These are phyloP conservation scores for Penaeus monodon DNA, from an alignment of 2,888 invertebrate species.

Conservation along the genomic window DNA sequence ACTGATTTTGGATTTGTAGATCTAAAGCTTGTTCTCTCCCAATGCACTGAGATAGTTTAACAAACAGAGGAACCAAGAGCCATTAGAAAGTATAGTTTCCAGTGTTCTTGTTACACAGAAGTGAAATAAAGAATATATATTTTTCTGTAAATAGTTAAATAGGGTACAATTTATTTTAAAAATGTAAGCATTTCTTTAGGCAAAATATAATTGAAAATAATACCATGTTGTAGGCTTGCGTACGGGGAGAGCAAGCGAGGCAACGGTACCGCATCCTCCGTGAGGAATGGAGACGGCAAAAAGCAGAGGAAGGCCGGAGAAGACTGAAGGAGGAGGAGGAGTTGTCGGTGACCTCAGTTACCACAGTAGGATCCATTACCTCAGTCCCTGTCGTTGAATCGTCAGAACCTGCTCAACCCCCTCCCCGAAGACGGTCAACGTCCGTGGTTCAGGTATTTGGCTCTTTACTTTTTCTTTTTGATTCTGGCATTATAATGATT, in stretches of 20 bases:
- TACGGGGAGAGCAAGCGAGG: constrained; percentile 78
- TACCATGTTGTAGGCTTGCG: constrained; percentile 72
- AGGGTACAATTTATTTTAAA: too few relatives aligned
- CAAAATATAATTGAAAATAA: background rate
- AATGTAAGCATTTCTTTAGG: too few relatives aligned
- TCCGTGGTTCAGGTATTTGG: background rate
- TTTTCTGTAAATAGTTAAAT: too few relatives aligned
- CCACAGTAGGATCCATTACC: constrained; percentile 4
- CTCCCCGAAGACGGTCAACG: constrained; percentile 33
- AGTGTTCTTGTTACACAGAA: too few relatives aligned
- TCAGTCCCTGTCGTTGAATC: background rate
- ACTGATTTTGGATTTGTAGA: too few relatives aligned
- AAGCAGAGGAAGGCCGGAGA: constrained; percentile 21
- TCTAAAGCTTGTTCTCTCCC: too few relatives aligned
- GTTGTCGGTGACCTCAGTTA: constrained; percentile 20
- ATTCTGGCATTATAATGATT: too few relatives aligned
- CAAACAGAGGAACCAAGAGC: too few relatives aligned
- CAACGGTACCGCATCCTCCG: constrained; percentile 73
- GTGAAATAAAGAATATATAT: too few relatives aligned
- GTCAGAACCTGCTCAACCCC: constrained; percentile 36
- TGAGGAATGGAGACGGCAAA: constrained; percentile 41
- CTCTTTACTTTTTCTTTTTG: background rate
- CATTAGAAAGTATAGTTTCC: too few relatives aligned
- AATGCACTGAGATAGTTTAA: too few relatives aligned
- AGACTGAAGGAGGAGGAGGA: constrained; percentile 42